A percentile compares a stretch with the other conserved stretches of the same genome.
Conservation (phyloP, 2,888 invertebrate genomes). For the Marronus borbonicus region DNA sequence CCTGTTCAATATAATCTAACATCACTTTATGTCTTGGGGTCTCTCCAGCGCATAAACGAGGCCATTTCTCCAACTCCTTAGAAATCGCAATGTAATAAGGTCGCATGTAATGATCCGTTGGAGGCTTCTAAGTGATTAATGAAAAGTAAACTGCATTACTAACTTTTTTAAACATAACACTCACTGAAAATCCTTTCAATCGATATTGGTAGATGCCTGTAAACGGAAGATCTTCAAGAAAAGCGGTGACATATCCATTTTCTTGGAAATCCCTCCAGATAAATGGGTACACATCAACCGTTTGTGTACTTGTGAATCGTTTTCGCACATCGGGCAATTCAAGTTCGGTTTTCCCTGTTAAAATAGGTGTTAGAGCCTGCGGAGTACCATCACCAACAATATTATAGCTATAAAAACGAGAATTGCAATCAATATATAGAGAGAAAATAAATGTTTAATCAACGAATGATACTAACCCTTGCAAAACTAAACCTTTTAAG, state of each 20-base stretch:
- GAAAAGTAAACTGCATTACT: neutral
- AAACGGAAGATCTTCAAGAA: slow-evolving; percentile 88
- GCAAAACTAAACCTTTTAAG: slow-evolving; percentile 77
- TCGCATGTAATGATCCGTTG: slow-evolving; percentile 93
- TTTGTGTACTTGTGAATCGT: slow-evolving; percentile 75
- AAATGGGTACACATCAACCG: slow-evolving; percentile 86
- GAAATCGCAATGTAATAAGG: slow-evolving; percentile 83
- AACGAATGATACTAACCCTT: slow-evolving; percentile 73
- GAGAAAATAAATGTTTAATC: neutral
- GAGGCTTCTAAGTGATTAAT: slow-evolving; percentile 72
- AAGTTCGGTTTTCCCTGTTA: slow-evolving; percentile 89
- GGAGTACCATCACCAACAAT: slow-evolving; percentile 92
- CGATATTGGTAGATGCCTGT: slow-evolving; percentile 93
- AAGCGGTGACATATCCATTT: slow-evolving; percentile 84
- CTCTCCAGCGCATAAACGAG: slow-evolving; percentile 80
- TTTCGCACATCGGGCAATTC: slow-evolving; percentile 90
- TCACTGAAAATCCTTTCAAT: slow-evolving; percentile 84
- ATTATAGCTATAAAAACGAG: slow-evolving; percentile 73
- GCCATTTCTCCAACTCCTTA: slow-evolving; percentile 73
- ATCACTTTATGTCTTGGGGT: slow-evolving; percentile 80
- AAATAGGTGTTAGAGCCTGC: slow-evolving; percentile 88
- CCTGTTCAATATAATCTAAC: slow-evolving; percentile 79
- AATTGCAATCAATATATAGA: neutral
- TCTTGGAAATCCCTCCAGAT: slow-evolving; percentile 86
- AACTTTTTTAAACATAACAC: slow-evolving; percentile 18